These are phyloP conservation scores for Megaceryle alcyon DNA, from an alignment of 2,797 vertebrate species.

Conservation along the genomic window DNA sequence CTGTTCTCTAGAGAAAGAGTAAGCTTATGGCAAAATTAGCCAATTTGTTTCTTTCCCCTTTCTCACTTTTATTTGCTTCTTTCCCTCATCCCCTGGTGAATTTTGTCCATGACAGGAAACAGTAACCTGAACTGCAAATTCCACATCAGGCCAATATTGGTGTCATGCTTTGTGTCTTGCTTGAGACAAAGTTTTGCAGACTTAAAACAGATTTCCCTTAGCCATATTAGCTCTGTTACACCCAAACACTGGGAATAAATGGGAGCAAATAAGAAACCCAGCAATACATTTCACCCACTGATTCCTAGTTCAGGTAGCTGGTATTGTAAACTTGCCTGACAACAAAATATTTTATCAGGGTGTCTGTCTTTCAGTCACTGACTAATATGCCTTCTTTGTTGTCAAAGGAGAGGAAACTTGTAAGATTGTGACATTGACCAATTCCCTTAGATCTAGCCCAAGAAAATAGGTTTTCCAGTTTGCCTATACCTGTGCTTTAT, in stretches of 20 bases:
- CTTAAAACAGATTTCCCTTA: background rate
- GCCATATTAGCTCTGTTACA: background rate
- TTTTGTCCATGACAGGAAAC: background rate
- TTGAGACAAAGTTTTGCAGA: background rate
- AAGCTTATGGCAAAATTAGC: background rate
- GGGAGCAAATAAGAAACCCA: background rate
- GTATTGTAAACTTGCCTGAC: background rate
- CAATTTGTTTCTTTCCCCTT: background rate
- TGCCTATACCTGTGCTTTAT: background rate
- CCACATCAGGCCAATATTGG: background rate
- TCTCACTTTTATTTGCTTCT: background rate
- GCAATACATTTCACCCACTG: background rate
- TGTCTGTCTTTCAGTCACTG: background rate
- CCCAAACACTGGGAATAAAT: background rate
- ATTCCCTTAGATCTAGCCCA: background rate
- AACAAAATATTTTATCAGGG: background rate
- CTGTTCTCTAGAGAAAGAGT: background rate
- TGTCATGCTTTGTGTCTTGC: background rate
- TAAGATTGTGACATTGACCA: rapidly evolving
- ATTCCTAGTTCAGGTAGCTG: background rate
- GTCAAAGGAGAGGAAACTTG: background rate
- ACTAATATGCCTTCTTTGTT: background rate
- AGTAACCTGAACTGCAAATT: background rate
- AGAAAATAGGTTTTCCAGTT: background rate
- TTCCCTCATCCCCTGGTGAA: background rate